These are phyloP conservation scores for Erebia ligea DNA, from an alignment of 2,888 invertebrate genomes.

Conservation along the genomic window DNA sequence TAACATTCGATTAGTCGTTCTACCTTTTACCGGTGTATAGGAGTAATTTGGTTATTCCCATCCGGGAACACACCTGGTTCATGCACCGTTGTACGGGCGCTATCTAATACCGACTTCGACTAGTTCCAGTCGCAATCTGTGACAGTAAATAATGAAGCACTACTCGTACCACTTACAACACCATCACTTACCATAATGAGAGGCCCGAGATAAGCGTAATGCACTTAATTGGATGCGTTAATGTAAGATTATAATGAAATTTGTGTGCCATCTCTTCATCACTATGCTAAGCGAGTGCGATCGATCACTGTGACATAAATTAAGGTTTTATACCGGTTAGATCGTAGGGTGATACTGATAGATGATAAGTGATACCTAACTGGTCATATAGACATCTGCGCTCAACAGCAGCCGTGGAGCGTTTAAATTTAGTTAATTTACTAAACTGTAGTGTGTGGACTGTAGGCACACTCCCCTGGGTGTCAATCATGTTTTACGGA, in stretches of 20 bases:
- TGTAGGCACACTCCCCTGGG: no score
- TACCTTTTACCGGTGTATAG: no score
- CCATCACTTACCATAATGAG: constrained; percentile 71
- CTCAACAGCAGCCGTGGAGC: no score
- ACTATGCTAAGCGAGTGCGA: constrained; percentile 37
- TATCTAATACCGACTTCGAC: constrained; percentile 19
- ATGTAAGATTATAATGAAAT: constrained; percentile 50
- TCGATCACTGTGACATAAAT: constrained; percentile 35
- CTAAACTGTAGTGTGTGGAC: no score
- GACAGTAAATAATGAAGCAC: constrained; percentile 73
- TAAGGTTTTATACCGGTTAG: constrained; percentile 16
- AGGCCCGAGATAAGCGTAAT: constrained; percentile 67
- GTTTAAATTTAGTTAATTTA: no score
- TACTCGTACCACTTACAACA: constrained; percentile 64
- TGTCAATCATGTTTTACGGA: no score
- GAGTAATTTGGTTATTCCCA: no score
- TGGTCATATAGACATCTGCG: no score
- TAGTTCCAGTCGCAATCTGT: constrained; percentile 38
- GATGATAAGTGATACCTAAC: no score
- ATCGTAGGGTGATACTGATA: neutral
- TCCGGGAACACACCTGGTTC: neutral
- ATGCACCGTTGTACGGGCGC: constrained; percentile 2
- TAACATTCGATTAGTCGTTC: no score
- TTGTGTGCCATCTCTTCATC: constrained; percentile 38
- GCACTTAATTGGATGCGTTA: constrained; percentile 69